These are phyloP conservation scores for Oryzias javanicus DNA, from an alignment of 2,113 vertebrate species.

Conservation along the genomic window DNA sequence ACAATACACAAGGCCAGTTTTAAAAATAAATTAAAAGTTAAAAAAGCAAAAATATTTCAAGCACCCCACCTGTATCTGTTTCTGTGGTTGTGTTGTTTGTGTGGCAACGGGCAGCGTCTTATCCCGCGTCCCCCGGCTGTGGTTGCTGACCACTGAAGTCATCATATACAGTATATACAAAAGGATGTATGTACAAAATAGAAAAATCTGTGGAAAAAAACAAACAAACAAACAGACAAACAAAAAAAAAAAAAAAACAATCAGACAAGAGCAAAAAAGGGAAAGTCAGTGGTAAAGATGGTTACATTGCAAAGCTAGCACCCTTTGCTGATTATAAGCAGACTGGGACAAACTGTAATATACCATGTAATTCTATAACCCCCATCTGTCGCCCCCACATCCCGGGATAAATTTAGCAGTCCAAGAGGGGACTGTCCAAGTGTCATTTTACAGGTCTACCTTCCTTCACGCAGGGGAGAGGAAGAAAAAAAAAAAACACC, in stretches of 20 bases:
- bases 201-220: slow-evolving; percentile 87
- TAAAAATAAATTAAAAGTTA: not conserved
- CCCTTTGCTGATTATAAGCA: slow-evolving; percentile 23
- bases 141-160: slow-evolving; percentile 95
- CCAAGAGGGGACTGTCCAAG: slow-evolving; percentile 60
- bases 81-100: slow-evolving; percentile 88
- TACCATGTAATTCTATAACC: slow-evolving; percentile 75
- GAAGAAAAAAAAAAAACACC: slow-evolving; percentile 59
- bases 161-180: slow-evolving; percentile 99
- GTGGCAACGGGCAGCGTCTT: slow-evolving; percentile 82
- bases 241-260: not conserved
- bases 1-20: not conserved
- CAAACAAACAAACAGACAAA: too few relatives aligned
- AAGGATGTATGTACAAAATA: slow-evolving; percentile 99
- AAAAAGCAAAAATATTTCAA: not conserved
- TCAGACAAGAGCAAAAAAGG: not conserved
- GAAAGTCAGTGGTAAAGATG: not conserved
- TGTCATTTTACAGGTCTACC: slow-evolving; percentile 73
- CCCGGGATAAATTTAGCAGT: slow-evolving; percentile 76
- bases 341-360: slow-evolving; percentile 31
- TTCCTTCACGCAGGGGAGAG: slow-evolving; percentile 15
- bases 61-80: slow-evolving; percentile 90
- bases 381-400: slow-evolving; percentile 60
- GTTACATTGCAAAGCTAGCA: not conserved
- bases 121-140: slow-evolving; percentile 88